Base-by-base conservation (phyloP, 2,888 invertebrate species). In the Agrilus mali region DNA sequence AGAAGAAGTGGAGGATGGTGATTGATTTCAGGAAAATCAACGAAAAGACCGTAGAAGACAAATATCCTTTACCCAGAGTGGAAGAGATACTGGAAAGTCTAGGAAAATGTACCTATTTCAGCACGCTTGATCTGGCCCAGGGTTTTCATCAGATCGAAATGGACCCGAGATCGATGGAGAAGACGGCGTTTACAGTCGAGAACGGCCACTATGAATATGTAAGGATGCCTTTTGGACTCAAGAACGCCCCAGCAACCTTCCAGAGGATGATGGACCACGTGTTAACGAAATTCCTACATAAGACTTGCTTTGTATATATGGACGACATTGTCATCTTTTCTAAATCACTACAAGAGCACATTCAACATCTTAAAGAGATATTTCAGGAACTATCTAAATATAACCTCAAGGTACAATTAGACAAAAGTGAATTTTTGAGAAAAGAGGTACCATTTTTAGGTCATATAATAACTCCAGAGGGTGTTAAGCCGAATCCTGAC, bases 81-180 rank as follows among this genome's bases (percentile, higher is more conserved):
- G 47, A 55, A 14, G 57, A 59, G 43, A 53, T 54, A 7, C 39
- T 56, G 22, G 54, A 54, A 22, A 55, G 53, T 32, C 32, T 55
- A 44, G 54, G 55, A 14, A 49, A 38, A 47, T 54, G 48, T 32
- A 42, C 33, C n/a, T 55, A 54, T 35, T 56, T 55, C 38, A 42
- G 50, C 0, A 55, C 53, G 2, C 38, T 57, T 6, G 55, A 55
- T 42, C 36, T 57, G 8, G 53, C 47, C 32, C 49, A 47, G 27
- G 58, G 55, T 7, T 60, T 57, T 31, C 54, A 54, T 32, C 60
- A 62, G 45, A 53, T 61, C 7, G 52, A 52, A 40, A 48, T 55
- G 46, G 32, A 47, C 37, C 44, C 44, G 2, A 7, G 48, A 47
- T 44, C 44, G 7, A 51, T 49, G 32, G 33, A 45, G 33, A 57